phyloP scores from a whole-genome alignment of 2,888 invertebrate species.

The Anagyrus pseudococci region DNA sequence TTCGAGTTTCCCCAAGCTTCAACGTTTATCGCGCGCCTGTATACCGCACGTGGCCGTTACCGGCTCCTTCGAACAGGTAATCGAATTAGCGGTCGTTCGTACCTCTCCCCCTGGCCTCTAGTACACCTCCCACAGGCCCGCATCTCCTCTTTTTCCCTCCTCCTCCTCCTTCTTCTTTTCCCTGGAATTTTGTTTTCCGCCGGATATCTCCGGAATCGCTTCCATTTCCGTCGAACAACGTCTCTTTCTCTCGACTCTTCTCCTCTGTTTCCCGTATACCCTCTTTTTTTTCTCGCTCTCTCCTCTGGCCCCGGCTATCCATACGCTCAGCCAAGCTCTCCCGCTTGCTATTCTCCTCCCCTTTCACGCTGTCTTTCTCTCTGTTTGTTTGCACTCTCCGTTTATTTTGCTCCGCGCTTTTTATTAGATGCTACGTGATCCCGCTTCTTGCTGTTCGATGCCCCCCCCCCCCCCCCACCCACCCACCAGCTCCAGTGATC shows the following conservation, averaged over 20 bases:
- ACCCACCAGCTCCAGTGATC: background rate
- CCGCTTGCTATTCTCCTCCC: no score
- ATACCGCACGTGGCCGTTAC: slow-evolving; percentile 36
- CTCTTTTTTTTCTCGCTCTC: no score
- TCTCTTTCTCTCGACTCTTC: background rate
- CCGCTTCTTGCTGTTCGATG: background rate
- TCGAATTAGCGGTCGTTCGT: slow-evolving; percentile 44
- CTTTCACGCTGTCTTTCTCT: no score
- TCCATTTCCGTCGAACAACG: slow-evolving; percentile 37
- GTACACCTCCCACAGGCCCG: no score
- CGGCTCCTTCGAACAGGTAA: slow-evolving; percentile 43
- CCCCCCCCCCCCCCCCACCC: background rate
- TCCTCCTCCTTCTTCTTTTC: slow-evolving; percentile 2
- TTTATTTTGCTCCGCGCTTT: no score
- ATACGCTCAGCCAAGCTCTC: no score
- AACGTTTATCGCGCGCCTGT: slow-evolving; percentile 42
- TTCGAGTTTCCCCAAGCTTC: slow-evolving; percentile 27
- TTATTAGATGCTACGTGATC: background rate
- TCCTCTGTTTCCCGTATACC: background rate
- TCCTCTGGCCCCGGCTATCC: no score
- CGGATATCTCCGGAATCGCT: slow-evolving; percentile 33
- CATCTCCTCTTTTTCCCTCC: slow-evolving; percentile 16
- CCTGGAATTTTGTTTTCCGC: slow-evolving; percentile 34
- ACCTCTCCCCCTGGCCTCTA: slow-evolving; percentile 14
- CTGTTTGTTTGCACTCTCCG: no score